phyloP scores from a whole-genome alignment of 1,140 invertebrate genomes.

The Penaeus chinensis region DNA sequence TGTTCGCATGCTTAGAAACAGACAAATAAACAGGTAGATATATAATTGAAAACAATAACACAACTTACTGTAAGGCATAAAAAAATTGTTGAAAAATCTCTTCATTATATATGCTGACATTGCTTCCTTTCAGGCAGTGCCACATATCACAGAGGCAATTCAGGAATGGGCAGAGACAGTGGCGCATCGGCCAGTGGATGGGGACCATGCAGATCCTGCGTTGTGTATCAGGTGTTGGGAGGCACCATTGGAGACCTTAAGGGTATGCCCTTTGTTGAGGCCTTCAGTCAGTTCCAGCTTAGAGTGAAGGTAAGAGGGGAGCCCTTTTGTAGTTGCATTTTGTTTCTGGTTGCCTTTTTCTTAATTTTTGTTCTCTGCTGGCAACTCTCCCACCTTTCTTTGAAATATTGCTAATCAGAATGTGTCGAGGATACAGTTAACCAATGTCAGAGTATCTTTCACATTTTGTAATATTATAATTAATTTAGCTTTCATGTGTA shows the following conservation, averaged over 20 bases:
- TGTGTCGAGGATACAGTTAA: no score
- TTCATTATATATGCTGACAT: slow-evolving; percentile 23
- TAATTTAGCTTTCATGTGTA: no score
- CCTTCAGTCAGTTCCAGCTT: slow-evolving; percentile 98
- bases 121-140: slow-evolving; percentile 82
- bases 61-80: background rate
- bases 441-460: no score
- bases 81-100: background rate
- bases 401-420: background rate
- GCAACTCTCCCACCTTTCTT: background rate
- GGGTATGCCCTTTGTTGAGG: slow-evolving; percentile 99
- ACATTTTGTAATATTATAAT: no score
- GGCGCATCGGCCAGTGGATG: slow-evolving; percentile 85
- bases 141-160: slow-evolving; percentile 98
- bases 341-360: background rate
- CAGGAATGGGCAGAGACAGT: slow-evolving; percentile 98
- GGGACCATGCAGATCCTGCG: slow-evolving; percentile 77
- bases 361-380: background rate
- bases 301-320: slow-evolving; percentile 73
- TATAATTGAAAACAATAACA: no score
- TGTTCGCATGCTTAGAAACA: no score
- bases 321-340: no score
- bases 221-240: slow-evolving; percentile 92
- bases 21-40: no score
- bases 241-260: slow-evolving; percentile 99